Evolutionary conservation across 2,113 vertebrate species (phyloP).

Genomic region (Anthoscopus minutus): DNA sequence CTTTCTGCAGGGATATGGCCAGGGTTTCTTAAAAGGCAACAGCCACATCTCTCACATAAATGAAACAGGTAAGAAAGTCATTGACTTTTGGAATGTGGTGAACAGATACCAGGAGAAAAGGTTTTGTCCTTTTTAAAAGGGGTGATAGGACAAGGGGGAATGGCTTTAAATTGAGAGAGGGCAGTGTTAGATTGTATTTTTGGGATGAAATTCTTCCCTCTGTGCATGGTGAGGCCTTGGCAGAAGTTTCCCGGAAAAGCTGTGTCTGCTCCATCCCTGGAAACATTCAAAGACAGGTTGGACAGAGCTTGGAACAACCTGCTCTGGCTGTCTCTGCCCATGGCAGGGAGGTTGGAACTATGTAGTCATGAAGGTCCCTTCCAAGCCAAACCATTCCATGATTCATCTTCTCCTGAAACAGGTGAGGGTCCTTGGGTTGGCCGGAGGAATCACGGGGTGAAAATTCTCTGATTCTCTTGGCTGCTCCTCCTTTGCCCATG

Average conservation of each 20-base stretch:
- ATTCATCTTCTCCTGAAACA: neutral
- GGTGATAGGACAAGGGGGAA: neutral
- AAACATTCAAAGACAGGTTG: neutral
- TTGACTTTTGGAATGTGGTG: neutral
- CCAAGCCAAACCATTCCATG: neutral
- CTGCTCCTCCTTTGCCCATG: neutral
- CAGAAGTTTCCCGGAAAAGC: neutral
- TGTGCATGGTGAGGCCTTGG: neutral
- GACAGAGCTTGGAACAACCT: neutral
- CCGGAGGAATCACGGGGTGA: neutral
- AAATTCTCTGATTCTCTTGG: neutral
- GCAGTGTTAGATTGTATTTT: neutral
- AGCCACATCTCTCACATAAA: no score
- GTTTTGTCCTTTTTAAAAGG: neutral
- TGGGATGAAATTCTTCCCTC: neutral
- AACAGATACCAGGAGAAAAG: neutral
- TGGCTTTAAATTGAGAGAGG: neutral
- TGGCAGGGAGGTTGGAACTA: fast-evolving
- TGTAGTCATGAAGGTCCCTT: neutral
- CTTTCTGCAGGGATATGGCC: neutral
- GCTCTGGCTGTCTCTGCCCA: neutral
- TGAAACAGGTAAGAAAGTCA: neutral
- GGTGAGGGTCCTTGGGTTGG: neutral
- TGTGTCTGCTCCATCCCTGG: neutral
- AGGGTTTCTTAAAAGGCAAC: neutral